phyloP scores from a whole-genome alignment of 2,113 vertebrate genomes.

The Apteryx mantelli region DNA sequence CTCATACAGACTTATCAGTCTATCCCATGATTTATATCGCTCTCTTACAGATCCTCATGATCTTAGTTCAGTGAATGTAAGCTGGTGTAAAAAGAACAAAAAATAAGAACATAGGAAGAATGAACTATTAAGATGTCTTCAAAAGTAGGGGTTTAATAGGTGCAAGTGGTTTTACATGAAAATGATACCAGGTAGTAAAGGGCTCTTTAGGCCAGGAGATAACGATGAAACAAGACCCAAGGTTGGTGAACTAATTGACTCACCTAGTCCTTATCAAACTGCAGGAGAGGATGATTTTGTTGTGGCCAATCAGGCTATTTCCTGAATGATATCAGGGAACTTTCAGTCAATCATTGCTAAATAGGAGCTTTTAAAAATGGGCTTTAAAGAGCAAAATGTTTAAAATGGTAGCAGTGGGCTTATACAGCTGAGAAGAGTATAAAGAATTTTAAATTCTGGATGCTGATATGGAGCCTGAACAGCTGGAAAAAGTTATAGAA shows the following conservation, averaged over 20 bases:
- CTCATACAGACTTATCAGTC: background rate
- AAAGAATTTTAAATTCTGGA: background rate
- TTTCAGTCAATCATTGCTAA: accelerated
- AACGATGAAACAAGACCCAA: background rate
- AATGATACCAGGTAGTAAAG: background rate
- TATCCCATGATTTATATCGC: background rate
- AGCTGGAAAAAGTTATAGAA: background rate
- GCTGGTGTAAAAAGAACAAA: background rate
- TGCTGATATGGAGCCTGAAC: background rate
- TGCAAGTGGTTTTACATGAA: background rate
- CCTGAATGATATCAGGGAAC: background rate
- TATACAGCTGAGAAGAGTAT: background rate
- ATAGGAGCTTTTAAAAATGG: background rate
- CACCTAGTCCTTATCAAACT: background rate
- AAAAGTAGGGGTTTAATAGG: background rate
- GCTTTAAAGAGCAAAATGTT: background rate
- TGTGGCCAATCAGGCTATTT: background rate
- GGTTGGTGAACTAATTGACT: background rate
- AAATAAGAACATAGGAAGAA: background rate
- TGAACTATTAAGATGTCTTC: background rate
- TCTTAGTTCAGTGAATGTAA: background rate
- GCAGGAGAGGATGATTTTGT: background rate
- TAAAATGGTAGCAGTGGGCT: background rate
- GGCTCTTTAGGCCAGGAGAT: background rate
- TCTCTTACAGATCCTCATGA: background rate